Conservation (phyloP, 2,888 invertebrate species). For the Caenorhabditis sinica region DNA sequence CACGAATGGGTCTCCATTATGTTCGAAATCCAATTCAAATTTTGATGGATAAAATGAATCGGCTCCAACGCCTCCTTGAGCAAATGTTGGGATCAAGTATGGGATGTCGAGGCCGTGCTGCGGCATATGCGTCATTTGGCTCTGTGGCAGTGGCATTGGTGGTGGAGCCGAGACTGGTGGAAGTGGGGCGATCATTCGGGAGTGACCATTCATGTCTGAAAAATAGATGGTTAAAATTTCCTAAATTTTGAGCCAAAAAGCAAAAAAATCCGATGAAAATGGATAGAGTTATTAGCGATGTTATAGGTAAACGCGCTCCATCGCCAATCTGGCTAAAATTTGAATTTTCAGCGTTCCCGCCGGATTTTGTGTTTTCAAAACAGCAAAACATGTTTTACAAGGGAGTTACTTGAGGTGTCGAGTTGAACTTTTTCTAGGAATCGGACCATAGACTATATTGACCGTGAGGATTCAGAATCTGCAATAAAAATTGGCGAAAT, state of each 20-base stretch:
- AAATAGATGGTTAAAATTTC: background rate
- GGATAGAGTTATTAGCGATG: no score
- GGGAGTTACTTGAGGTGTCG: no score
- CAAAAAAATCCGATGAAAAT: background rate
- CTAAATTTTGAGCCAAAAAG: background rate
- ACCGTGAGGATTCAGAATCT: no score
- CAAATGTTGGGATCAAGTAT: slow-evolving; percentile 59
- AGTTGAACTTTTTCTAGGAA: no score
- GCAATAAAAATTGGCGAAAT: no score
- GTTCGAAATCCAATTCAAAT: slow-evolving; percentile 65
- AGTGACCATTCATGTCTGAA: slow-evolving; percentile 50
- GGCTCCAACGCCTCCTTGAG: slow-evolving; percentile 4
- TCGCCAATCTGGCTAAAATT: no score
- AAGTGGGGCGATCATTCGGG: slow-evolving; percentile 46
- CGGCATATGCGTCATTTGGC: slow-evolving; percentile 51
- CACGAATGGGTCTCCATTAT: slow-evolving; percentile 80
- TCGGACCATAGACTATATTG: no score
- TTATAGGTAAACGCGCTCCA: no score
- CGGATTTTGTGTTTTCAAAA: no score
- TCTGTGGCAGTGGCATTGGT: slow-evolving; percentile 42
- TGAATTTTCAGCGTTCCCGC: no score
- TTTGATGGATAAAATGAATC: slow-evolving; percentile 60
- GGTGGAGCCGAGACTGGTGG: slow-evolving; percentile 33
- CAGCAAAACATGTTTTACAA: no score
- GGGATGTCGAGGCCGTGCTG: slow-evolving; percentile 60